Base-by-base conservation (phyloP, 53 echinoderm and acorn worm genomes). In the Stichopus horrens region DNA sequence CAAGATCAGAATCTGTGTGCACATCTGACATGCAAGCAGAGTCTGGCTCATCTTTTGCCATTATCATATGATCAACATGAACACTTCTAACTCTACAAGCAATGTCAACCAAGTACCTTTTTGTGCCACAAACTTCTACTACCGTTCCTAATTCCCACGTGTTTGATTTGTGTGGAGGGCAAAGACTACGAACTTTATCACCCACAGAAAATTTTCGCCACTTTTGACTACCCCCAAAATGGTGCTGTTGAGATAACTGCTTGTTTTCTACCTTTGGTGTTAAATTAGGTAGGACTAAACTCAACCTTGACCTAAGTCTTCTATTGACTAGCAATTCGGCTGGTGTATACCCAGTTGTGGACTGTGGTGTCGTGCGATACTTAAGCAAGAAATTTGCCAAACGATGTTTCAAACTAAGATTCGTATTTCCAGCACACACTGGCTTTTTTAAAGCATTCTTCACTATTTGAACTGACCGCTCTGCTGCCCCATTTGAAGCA, bases 401-500 rank as follows among this genome's bases (percentile, higher is more conserved):
- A 6, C 63, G 58, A 58, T 83, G 60, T 60, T 83, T 83, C 63
- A 83, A 9, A 9, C 83, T 59, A 63, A 83, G 23, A 76, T 90
- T 55, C 88, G 88, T 16, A 23, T n/a, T 7, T 5, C 83, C 83
- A 74, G 53, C 86, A 22, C 37, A 74, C 13, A 74, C 74, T 54
- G 74, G 86, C 22, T 86, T 86, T 71, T 53, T 73, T 51, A 73
- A 53, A 73, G 86, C 86, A 16, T 83, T 4, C 11, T 23, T 83
- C 4, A 65, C 83, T 83, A 83, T 21, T 23, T 23, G 19, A 60
- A 83, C 83, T 13, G 83, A 58, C 53, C 91, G 76, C 83, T 93
- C 87, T 60, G n/a, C 88, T 23, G 80, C 83, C 0, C 94, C 92
- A 68, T 92, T 92, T 52, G 88, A 88, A 11, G 94, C 92, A 52